Conservation (phyloP, 2,113 vertebrate genomes). For the Recurvirostra avosetta region DNA sequence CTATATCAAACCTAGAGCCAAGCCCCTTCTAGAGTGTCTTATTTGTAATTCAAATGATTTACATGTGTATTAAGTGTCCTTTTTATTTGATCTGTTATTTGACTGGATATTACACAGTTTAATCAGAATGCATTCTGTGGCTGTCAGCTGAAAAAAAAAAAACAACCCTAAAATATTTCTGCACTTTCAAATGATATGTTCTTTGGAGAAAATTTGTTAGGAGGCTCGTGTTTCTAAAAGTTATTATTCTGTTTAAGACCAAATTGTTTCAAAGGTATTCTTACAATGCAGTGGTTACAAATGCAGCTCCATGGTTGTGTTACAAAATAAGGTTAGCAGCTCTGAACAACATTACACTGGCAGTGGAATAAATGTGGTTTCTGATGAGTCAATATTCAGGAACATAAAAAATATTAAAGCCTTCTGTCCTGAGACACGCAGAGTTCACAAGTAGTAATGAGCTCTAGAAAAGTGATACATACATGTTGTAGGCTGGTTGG, state of each 20-base stretch:
- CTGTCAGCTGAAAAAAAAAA: not conserved
- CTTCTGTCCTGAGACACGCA: not conserved
- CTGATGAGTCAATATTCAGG: not conserved
- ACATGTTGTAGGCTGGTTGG: not conserved
- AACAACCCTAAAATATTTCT: not conserved
- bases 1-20: slow-evolving; percentile 56
- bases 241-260: not conserved
- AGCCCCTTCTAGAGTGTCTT: slow-evolving; percentile 66
- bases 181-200: not conserved
- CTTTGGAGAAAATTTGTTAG: not conserved
- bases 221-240: not conserved
- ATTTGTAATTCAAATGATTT: slow-evolving; percentile 78
- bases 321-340: not conserved
- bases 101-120: slow-evolving; percentile 48
- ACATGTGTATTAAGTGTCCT: slow-evolving; percentile 67
- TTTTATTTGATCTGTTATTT: slow-evolving; percentile 60
- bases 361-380: not conserved
- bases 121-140: slow-evolving; percentile 44
- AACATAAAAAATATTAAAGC: not conserved
- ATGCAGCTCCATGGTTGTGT: not conserved
- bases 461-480: not conserved
- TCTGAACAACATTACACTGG: not conserved
- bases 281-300: not conserved
- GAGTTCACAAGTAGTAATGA: not conserved
- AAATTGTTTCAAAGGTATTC: not conserved